Base-by-base conservation (phyloP, 2,888 invertebrate genomes). In the Dryocosmus kuriphilus region DNA sequence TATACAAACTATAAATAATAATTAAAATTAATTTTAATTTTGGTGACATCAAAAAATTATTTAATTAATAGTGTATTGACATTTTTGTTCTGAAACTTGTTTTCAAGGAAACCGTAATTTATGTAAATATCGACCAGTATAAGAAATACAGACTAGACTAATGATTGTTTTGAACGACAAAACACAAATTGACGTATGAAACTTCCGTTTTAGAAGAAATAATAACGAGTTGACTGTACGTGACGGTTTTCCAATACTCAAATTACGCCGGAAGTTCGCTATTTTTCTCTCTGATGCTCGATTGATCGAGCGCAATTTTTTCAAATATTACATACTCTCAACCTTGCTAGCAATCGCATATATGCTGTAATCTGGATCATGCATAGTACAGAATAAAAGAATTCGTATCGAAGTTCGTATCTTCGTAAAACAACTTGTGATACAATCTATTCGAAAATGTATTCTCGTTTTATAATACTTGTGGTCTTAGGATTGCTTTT, bases 281-380 rank as follows among this genome's bases (percentile, higher is more conserved):
- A 51, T 46, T 51, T n/a, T n/a, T 51, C 11, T 51, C 11, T n/a
- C 19, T n/a, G n/a, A 19, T 51, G 51, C 51, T 51, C 51, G 8
- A 51, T 7, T 51, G n/a, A 51, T n/a, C n/a, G n/a, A 51, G n/a
- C 7, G 51, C 51, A 51, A 51, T 51, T n/a, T n/a, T 8, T 51
- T 51, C 19, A 51, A 51, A 51, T 2, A 51, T n/a, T n/a, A n/a
- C n/a, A n/a, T n/a, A 51, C 5, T 51, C 2, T n/a, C n/a, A 51
- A 51, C 51, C 51, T 51, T 51, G 51, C n/a, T n/a, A 51, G 8
- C n/a, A n/a, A n/a, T n/a, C n/a, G 51, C 51, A n/a, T 51, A 51
- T 51, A 51, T n/a, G 51, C 51, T n/a, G n/a, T 51, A 51, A 51
- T 51, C 51, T 3, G 11, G 2, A 51, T n/a, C n/a, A 6, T 7